Base-by-base conservation (phyloP, 2,797 vertebrate genomes). In the Bradypodion ventrale region DNA sequence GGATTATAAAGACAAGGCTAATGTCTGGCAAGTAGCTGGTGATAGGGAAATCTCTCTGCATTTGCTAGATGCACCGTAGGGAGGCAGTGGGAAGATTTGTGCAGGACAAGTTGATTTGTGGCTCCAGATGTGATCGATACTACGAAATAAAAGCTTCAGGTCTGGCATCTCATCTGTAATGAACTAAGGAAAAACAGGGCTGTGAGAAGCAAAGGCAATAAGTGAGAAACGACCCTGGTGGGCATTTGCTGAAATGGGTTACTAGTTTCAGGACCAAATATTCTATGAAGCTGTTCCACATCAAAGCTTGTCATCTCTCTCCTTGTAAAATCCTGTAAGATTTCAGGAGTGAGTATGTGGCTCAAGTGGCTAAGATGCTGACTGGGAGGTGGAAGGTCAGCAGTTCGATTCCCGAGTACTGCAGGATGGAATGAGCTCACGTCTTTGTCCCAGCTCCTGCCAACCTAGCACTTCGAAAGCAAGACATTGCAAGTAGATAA, bases 11-110 rank as follows among this genome's bases (percentile, higher is more conserved):
- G 63, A n/a, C n/a, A 85, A 37, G 75, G 46, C 0, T 68, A 70
- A 87, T 6, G 1, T 87, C 80, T 78, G 90, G 85, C 80, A 82
- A 89, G 84, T 69, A 2, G 1, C 85, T 78, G 78, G 88, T 87
- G 89, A 93, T 90, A 86, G 87, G 90, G 89, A 89, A 89, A 91
- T 91, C 89, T 59, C 73, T 91, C 85, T 79, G 60, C 83, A 56
- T 81, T 73, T 1, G 12, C 88, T 32, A 70, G 88, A 76, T 76
- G 89, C 85, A 81, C 90, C 83, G 60, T 65, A 88, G 89, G 42
- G 90, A 90, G 90, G 85, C 82, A 83, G 81, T 86, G 86, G 88
- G 84, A 83, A 81, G 66, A 80, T 86, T 66, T 65, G 78, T 42
- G 75, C 25, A 42, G 0, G 0, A 85, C 82, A 66, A 68, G 83